These are phyloP conservation scores for Contarinia nasturtii DNA, from an alignment of 1,140 invertebrate species.

Conservation along the genomic window DNA sequence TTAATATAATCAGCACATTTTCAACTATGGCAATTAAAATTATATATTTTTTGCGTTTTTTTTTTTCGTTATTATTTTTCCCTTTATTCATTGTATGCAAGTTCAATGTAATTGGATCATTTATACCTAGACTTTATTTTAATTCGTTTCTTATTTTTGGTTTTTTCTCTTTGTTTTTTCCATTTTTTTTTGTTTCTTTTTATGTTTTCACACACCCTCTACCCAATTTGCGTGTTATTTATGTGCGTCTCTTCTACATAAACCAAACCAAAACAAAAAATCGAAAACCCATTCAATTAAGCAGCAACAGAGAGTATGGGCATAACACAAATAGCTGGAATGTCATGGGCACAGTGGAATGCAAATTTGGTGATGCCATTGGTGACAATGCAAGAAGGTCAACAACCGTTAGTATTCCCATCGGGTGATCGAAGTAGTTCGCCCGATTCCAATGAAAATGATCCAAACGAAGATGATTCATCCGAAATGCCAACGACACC, in stretches of 20 bases:
- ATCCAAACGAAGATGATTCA: background rate
- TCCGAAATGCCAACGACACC: background rate
- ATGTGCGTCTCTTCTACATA: background rate
- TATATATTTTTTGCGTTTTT: background rate
- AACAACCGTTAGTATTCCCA: constrained; percentile 18
- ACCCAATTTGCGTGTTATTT: background rate
- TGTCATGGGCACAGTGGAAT: constrained; percentile 45
- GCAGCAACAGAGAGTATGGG: constrained; percentile 38
- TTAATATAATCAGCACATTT: background rate
- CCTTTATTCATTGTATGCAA: background rate
- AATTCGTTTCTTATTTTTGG: background rate
- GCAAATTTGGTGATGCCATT: constrained; percentile 33
- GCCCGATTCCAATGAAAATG: background rate
- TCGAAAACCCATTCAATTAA: too few species aligned
- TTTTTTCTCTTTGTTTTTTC: too few species aligned
- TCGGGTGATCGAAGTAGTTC: constrained; percentile 9
- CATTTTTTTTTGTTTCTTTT: too few species aligned
- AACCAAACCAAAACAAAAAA: too few species aligned
- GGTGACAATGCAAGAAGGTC: constrained; percentile 25
- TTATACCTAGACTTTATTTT: background rate
- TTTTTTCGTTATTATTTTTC: background rate
- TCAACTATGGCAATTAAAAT: background rate
- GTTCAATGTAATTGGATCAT: background rate
- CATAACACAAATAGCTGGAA: constrained; percentile 40
- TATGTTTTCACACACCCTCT: background rate